phyloP scores from a whole-genome alignment of 2,888 invertebrate species.

The Bellardia pandia region DNA sequence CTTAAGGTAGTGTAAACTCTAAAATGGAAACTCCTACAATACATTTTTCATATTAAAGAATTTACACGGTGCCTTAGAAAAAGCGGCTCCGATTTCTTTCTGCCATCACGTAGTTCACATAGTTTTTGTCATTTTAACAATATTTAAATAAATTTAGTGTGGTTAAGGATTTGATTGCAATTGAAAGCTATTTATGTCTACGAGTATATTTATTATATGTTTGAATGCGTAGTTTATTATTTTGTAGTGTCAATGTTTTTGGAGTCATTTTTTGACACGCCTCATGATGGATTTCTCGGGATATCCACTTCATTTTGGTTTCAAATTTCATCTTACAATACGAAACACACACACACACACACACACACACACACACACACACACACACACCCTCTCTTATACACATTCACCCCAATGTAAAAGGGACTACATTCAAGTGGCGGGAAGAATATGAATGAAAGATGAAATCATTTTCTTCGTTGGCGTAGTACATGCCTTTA shows the following conservation, averaged over 20 bases:
- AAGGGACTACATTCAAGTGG: conserved; percentile 38
- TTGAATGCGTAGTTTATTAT: conserved; percentile 43
- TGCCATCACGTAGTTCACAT: conserved; percentile 32
- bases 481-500: not conserved
- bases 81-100: conserved; percentile 49
- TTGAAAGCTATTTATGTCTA: conserved; percentile 4
- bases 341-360: not conserved
- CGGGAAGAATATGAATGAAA: conserved; percentile 28
- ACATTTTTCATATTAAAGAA: not conserved
- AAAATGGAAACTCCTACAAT: not conserved
- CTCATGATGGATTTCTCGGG: conserved; percentile 65
- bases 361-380: not conserved
- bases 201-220: not conserved
- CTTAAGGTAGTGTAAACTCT: not conserved
- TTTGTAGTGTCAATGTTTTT: conserved; percentile 40
- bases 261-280: conserved; percentile 59
- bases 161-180: conserved; percentile 48
- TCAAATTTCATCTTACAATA: conserved; percentile 60
- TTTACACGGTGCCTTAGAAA: conserved; percentile 43
- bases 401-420: not conserved
- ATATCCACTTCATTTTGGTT: conserved; percentile 67
- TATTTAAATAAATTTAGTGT: conserved; percentile 56
- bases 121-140: conserved; percentile 66
- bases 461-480: conserved; percentile 33
- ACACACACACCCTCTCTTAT: not conserved